Evolutionary conservation across 2,113 vertebrate species (phyloP).

Genomic region (Dasyurus viverrinus): DNA sequence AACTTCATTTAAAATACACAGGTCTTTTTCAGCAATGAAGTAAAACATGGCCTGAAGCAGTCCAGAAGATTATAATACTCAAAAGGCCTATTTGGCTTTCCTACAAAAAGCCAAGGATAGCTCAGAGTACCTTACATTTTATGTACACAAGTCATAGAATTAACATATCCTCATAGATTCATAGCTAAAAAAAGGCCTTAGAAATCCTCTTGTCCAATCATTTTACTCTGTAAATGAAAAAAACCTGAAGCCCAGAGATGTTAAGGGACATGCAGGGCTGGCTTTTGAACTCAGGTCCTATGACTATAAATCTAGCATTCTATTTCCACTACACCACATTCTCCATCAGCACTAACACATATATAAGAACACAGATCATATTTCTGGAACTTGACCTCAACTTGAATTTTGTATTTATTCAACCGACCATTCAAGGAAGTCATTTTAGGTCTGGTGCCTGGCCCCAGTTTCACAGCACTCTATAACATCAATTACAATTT

Average conservation of each 20-base stretch:
- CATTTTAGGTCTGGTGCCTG: background rate
- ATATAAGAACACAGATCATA: conserved; percentile 4
- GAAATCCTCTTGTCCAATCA: background rate
- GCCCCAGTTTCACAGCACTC: conserved; percentile 18
- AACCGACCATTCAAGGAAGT: background rate
- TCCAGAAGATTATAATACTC: background rate
- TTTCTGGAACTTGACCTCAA: conserved; percentile 23
- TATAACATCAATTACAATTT: conserved; percentile 27
- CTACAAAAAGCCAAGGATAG: background rate
- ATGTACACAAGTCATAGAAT: background rate
- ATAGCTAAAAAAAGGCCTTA: background rate
- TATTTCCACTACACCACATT: background rate
- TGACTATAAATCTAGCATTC: background rate
- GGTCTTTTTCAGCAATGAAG: background rate
- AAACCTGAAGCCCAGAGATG: background rate
- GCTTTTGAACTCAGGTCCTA: background rate
- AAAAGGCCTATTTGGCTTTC: background rate
- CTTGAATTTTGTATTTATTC: background rate
- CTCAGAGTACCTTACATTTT: background rate
- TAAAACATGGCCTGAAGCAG: background rate
- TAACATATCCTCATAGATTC: background rate
- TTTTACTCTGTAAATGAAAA: background rate
- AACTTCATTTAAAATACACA: background rate
- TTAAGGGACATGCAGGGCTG: background rate
- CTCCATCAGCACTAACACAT: background rate